Conservation (phyloP, 2,888 invertebrate genomes). For the Drosophila cognata region DNA sequence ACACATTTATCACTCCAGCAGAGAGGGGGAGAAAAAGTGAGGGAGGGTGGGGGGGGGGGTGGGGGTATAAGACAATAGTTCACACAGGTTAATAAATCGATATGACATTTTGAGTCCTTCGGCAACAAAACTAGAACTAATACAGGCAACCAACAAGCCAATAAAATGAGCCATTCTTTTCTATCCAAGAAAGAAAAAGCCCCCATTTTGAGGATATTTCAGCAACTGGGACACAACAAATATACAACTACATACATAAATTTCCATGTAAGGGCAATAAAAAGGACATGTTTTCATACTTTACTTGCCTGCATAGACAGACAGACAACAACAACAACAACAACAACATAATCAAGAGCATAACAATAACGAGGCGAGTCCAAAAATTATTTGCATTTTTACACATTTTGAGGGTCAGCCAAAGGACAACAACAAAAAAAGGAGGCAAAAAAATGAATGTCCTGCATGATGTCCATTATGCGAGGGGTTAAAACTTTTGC, state of each 20-base stretch:
- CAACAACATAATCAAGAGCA: constrained; percentile 78
- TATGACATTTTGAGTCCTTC: constrained; percentile 72
- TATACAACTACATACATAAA: constrained; percentile 72
- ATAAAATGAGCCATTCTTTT: constrained; percentile 74
- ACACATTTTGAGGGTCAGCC: constrained; percentile 80
- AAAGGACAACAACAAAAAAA: constrained; percentile 50
- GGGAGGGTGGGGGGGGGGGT: not conserved
- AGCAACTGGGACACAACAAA: constrained; percentile 34
- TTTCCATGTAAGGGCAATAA: constrained; percentile 81
- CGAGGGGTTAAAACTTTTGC: constrained; percentile 71
- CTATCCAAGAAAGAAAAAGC: constrained; percentile 19
- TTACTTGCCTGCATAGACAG: constrained; percentile 38
- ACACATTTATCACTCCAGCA: constrained; percentile 65
- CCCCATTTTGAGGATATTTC: constrained; percentile 16
- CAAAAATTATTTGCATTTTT: constrained; percentile 79
- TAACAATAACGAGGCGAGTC: constrained; percentile 74
- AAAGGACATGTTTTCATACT: constrained; percentile 76
- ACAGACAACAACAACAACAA: constrained; percentile 1
- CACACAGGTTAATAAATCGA: constrained; percentile 82
- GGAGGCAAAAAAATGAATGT: constrained; percentile 67
- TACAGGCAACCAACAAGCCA: constrained; percentile 57
- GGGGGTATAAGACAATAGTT: constrained; percentile 65
- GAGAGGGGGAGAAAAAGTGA: too few species aligned
- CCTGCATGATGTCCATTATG: constrained; percentile 72
- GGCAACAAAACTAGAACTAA: constrained; percentile 33